Evolutionary conservation across 1,140 invertebrate genomes (phyloP).

Genomic region (Drosophila insularis): DNA sequence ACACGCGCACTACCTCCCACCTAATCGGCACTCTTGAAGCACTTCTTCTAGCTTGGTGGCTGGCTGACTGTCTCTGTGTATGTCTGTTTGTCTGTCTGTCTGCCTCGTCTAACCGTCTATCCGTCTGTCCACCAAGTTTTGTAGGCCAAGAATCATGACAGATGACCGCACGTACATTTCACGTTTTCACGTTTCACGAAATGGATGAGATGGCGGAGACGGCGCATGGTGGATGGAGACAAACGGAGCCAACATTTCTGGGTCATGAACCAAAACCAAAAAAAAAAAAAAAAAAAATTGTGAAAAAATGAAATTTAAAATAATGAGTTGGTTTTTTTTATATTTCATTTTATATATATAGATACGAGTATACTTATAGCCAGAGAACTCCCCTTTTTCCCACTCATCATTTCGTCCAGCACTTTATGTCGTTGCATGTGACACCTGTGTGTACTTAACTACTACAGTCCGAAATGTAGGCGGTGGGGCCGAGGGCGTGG

Average conservation of each 20-base stretch:
- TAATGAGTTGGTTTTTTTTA: constrained; percentile 69
- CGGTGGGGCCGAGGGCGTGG: constrained; percentile 16
- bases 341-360: constrained; percentile 19
- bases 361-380: background rate
- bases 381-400: constrained; percentile 6
- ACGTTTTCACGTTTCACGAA: constrained; percentile 52
- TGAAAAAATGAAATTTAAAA: constrained; percentile 61
- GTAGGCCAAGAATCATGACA: constrained; percentile 78
- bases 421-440: constrained; percentile 11
- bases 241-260: constrained; percentile 59
- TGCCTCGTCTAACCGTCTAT: too few species aligned
- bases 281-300: background rate
- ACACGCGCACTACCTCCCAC: background rate
- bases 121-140: constrained; percentile 30
- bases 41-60: background rate
- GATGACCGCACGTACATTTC: constrained; percentile 76
- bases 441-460: constrained; percentile 32
- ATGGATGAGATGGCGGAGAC: background rate
- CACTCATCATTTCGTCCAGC: constrained; percentile 15
- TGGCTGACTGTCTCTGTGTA: too few species aligned
- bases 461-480: background rate
- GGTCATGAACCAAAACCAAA: constrained; percentile 66
- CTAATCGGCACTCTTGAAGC: background rate
- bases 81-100: background rate
- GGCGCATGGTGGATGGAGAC: background rate